Conservation (phyloP, 2,113 vertebrate genomes). For the Cygnus atratus region DNA sequence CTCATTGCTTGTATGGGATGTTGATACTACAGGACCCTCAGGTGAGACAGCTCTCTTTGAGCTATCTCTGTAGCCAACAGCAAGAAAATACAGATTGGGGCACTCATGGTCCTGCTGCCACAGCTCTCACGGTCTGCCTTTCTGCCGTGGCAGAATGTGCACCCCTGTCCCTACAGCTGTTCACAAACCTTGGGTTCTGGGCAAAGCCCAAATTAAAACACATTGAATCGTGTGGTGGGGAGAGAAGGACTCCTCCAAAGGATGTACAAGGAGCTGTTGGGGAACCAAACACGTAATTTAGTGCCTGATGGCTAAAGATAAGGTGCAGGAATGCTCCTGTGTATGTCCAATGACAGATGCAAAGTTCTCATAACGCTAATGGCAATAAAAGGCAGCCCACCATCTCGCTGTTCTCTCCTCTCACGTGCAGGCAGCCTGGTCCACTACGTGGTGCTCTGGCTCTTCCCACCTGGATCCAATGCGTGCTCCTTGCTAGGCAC, state of each 20-base stretch:
- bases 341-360: not conserved
- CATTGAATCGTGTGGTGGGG: not conserved
- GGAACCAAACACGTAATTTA: not conserved
- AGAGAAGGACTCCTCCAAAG: not conserved
- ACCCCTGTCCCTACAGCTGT: not conserved
- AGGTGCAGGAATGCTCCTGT: not conserved
- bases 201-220: not conserved
- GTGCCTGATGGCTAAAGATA: not conserved
- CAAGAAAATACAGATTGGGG: not conserved
- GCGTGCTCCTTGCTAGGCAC: not conserved
- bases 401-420: not conserved
- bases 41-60: not conserved
- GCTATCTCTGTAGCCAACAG: not conserved
- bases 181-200: not conserved
- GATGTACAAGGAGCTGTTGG: not conserved
- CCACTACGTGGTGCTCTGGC: not conserved
- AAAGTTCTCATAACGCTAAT: not conserved
- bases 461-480: not conserved
- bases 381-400: not conserved
- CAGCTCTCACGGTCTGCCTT: not conserved
- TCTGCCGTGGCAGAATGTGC: not conserved
- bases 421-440: not conserved
- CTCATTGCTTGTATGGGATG: not conserved
- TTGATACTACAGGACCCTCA: not conserved
- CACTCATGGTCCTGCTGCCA: not conserved